Evolutionary conservation across 1,140 invertebrate genomes (phyloP).

Genomic region (Frieseomelitta varia): DNA sequence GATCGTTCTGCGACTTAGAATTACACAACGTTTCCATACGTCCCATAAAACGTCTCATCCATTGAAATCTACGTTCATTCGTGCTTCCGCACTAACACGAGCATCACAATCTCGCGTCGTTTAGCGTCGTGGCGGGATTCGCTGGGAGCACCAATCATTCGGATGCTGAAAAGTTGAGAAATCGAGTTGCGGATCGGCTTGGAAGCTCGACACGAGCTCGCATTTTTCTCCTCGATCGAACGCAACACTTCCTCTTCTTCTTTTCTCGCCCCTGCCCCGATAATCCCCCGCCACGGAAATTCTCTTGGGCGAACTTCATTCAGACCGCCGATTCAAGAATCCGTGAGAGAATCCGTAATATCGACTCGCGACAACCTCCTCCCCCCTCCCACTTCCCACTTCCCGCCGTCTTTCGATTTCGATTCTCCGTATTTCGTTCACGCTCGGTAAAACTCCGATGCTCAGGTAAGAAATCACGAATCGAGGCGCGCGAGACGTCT

Average conservation of each 20-base stretch:
- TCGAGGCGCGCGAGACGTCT: slow-evolving; percentile 40
- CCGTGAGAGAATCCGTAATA: slow-evolving; percentile 58
- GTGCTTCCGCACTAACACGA: not conserved
- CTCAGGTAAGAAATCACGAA: slow-evolving; percentile 58
- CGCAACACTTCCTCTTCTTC: slow-evolving; percentile 3
- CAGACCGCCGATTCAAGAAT: slow-evolving; percentile 36
- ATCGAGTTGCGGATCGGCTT: not conserved
- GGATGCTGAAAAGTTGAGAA: not conserved
- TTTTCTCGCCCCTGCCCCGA: not conserved
- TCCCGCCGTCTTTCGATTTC: slow-evolving; percentile 7
- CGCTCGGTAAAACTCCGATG: slow-evolving; percentile 68
- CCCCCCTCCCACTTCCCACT: no score
- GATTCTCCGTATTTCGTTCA: slow-evolving; percentile 58
- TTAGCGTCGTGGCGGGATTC: not conserved
- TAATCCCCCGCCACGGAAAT: slow-evolving; percentile 47
- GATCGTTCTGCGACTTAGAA: no score
- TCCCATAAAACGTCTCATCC: not conserved
- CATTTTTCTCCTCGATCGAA: slow-evolving; percentile 19
- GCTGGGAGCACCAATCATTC: not conserved
- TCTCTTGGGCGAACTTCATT: slow-evolving; percentile 52
- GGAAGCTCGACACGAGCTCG: not conserved
- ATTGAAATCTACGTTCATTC: not conserved
- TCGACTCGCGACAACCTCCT: slow-evolving; percentile 32
- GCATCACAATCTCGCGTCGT: not conserved
- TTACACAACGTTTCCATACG: not conserved